Evolutionary conservation across 2,888 invertebrate genomes (phyloP).

Genomic region (Cetonia aurata): DNA sequence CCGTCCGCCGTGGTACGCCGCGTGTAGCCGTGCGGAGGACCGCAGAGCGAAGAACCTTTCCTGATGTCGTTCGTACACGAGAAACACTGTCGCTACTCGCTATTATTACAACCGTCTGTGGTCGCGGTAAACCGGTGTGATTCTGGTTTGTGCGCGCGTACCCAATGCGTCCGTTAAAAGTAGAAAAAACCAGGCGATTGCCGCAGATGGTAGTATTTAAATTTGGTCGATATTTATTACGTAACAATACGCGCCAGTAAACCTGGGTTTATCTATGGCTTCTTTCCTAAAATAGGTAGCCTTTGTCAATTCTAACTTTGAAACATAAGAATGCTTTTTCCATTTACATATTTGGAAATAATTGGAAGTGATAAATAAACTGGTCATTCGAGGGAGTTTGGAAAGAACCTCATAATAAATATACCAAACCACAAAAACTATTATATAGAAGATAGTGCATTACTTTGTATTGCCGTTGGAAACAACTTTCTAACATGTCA

Average conservation of each 20-base stretch:
- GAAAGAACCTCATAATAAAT: no score
- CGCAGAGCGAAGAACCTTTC: background rate
- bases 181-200: constrained; percentile 15
- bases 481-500: no score
- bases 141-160: constrained; percentile 21
- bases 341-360: no score
- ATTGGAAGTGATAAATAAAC: no score
- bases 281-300: no score
- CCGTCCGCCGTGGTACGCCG: background rate
- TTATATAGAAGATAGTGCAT: no score
- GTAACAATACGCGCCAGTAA: background rate
- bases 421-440: no score
- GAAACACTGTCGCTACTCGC: background rate
- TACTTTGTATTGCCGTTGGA: no score
- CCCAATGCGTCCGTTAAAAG: constrained; percentile 17
- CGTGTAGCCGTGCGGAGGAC: background rate
- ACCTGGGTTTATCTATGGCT: no score
- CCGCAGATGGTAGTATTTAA: constrained; percentile 10
- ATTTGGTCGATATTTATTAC: constrained; percentile 15
- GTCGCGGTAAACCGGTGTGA: constrained; percentile 12
- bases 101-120: constrained; percentile 21
- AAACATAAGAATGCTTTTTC: no score
- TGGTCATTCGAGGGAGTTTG: no score
- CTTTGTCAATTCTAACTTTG: no score
- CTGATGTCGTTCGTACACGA: background rate